phyloP scores from a whole-genome alignment of 2,888 invertebrate genomes.

The Trachelus tabidus region DNA sequence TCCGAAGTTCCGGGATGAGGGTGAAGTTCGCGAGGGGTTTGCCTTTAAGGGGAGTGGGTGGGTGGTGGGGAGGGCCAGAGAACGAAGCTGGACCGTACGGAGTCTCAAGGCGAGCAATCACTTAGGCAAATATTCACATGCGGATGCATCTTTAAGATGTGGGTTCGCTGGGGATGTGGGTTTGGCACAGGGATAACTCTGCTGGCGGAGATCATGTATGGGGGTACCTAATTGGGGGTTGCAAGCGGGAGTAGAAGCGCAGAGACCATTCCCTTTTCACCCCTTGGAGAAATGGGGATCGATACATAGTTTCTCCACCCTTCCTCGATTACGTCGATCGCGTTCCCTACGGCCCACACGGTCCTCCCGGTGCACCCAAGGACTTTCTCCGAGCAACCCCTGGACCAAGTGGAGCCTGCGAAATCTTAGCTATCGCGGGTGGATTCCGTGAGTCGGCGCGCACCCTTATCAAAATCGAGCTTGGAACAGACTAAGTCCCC shows the following conservation, averaged over 20 bases:
- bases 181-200: neutral
- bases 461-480: conserved; percentile 2
- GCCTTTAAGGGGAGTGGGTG: too few species aligned
- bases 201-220: neutral
- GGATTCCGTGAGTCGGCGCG: neutral
- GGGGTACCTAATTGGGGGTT: conserved; percentile 19
- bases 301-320: neutral
- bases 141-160: conserved; percentile 57
- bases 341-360: neutral
- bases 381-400: neutral
- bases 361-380: neutral
- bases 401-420: neutral
- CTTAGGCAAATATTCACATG: conserved; percentile 64
- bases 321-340: neutral
- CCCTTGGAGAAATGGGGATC: neutral
- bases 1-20: neutral
- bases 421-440: neutral
- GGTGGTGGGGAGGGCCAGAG: neutral
- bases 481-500: neutral
- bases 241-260: neutral
- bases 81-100: neutral
- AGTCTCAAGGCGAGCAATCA: conserved; percentile 31
- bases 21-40: neutral
- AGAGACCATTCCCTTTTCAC: neutral
- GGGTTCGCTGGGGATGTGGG: conserved; percentile 34